A percentile compares a stretch with the other conserved stretches of the same genome.
These are phyloP conservation scores for Megaceryle maxima DNA, from an alignment of 2,113 vertebrate species.

Conservation along the genomic window DNA sequence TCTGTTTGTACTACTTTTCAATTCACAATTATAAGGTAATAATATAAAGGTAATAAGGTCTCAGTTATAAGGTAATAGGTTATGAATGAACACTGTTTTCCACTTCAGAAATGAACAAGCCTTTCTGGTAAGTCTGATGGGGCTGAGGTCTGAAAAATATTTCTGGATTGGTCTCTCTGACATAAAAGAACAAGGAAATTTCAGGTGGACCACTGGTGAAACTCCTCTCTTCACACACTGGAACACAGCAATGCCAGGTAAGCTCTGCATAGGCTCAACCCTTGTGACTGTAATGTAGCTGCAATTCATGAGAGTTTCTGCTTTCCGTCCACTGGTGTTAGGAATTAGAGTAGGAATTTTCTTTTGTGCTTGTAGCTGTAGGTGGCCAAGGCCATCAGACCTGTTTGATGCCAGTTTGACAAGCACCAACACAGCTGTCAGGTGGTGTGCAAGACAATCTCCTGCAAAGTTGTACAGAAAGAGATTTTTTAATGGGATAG, in stretches of 20 bases:
- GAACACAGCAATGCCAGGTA: conserved; percentile 90
- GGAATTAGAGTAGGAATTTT: neutral
- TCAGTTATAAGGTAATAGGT: neutral
- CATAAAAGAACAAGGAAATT: conserved; percentile 65
- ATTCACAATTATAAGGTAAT: neutral
- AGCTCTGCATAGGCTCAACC: neutral
- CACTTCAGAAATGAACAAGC: conserved; percentile 86
- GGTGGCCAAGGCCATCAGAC: neutral
- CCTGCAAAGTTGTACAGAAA: neutral
- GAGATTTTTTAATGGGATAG: neutral
- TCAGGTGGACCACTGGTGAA: conserved; percentile 79
- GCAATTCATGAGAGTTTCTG: neutral
- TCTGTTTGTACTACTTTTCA: neutral
- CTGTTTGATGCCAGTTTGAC: neutral
- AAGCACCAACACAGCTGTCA: neutral
- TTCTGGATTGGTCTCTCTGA: conserved; percentile 90
- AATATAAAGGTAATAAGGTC: no score
- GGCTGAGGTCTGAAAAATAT: conserved; percentile 84
- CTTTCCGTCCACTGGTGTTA: neutral
- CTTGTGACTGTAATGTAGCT: neutral
- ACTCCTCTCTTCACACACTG: conserved; percentile 86
- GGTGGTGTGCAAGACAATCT: neutral
- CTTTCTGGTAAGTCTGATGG: conserved; percentile 86
- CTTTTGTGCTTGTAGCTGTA: neutral
- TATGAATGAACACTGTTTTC: neutral